Base-by-base conservation (phyloP, 2,888 invertebrate species). In the Nomada ferruginata region DNA sequence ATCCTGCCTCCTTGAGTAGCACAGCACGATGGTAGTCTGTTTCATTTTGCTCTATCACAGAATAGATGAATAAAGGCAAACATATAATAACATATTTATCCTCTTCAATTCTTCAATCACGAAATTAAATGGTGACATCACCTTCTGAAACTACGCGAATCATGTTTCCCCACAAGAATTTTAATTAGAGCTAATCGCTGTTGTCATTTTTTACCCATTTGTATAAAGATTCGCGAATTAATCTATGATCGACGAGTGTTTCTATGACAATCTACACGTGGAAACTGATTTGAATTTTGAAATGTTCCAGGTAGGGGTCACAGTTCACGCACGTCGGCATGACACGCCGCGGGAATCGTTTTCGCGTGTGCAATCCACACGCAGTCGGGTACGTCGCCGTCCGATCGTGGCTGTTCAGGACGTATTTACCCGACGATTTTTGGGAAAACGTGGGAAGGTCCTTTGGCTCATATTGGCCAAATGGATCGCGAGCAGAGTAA, bases 331-430 rank as follows among this genome's bases (percentile, higher is more conserved):
- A 82, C 78, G 61, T 70, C 66, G 88, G 87, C 86, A 88, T 86
- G 87, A 86, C 74, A 87, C 82, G 89, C 88, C 86, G 87, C 79
- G 86, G 87, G 82, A 87, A 86, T 85, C 84, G 78, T 86, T 85
- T 66, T 83, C 79, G 79, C 76, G 78, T 70, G 78, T 76, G 77
- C 87, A 76, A 59, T 59, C 50, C 60, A 59, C 76, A 69, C 79
- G 76, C 50, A 42, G 69, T 76, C 78, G 82, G 65, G 76, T 68
- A 60, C 72, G 70, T 57, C 70, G 82, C 59, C 84, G 85, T 84
- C 81, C 84, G 84, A 79, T 84, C 76, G 66, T 79, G 82, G 81
- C 76, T 76, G 85, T 84, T 82, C 86, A 86, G 72, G 84, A 86
- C 76, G 76, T 73, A 69, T 79, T 83, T 75, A 59, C 79, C 47